phyloP scores from a whole-genome alignment of 2,113 vertebrate genomes.

The Amphiprion ocellaris region DNA sequence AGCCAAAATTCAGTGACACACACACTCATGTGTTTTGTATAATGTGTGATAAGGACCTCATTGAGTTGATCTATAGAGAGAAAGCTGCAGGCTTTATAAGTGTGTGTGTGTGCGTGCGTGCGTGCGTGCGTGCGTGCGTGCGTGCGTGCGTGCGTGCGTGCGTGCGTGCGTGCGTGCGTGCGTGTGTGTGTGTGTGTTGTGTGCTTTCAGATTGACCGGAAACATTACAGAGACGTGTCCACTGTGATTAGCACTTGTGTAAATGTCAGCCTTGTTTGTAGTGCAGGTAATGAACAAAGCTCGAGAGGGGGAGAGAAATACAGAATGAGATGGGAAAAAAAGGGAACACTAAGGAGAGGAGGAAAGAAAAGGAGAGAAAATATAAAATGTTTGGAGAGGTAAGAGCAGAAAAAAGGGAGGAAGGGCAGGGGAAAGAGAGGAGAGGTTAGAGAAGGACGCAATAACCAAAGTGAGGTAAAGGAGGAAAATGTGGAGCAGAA shows the following conservation, averaged over 20 bases:
- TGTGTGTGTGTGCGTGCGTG: conserved; percentile 23
- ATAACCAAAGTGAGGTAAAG: not conserved
- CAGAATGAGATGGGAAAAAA: not conserved
- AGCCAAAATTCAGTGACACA: too few species aligned
- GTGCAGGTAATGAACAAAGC: conserved; percentile 67
- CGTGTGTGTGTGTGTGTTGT: conserved; percentile 18
- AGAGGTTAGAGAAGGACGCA: conserved; percentile 2
- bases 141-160: conserved; percentile 15
- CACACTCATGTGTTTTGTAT: not conserved
- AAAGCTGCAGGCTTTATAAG: not conserved
- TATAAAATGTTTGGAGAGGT: conserved; percentile 25
- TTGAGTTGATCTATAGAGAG: not conserved
- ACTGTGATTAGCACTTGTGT: conserved; percentile 73
- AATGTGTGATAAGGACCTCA: too few species aligned
- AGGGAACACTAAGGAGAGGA: not conserved
- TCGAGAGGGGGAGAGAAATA: not conserved
- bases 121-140: conserved; percentile 23
- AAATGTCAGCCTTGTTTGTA: conserved; percentile 78
- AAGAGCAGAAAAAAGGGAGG: conserved; percentile 13
- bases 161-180: not conserved
- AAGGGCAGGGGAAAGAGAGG: not conserved
- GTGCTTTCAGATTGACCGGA: conserved; percentile 45
- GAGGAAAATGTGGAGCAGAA: not conserved
- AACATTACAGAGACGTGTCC: conserved; percentile 65
- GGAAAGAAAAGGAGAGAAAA: conserved; percentile 3